phyloP scores from a whole-genome alignment of 2,113 vertebrate species.

The Thamnaconus septentrionalis region DNA sequence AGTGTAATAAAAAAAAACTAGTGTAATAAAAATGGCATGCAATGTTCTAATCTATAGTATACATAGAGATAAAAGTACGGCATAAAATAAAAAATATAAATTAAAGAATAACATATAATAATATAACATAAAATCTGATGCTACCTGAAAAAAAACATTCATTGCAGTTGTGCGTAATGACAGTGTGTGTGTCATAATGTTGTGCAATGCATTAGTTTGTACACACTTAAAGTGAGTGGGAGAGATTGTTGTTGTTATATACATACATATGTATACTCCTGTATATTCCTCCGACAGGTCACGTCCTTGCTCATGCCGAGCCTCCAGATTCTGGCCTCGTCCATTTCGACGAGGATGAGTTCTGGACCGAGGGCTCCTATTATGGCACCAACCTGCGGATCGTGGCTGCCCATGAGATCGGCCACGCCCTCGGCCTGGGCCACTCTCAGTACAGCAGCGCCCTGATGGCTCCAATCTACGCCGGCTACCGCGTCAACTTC shows the following conservation, averaged over 20 bases:
- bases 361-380: conserved; percentile 82
- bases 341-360: conserved; percentile 88
- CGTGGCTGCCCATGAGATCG: conserved; percentile 89
- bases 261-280: background rate
- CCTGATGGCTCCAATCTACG: conserved; percentile 86
- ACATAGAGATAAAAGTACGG: too few relatives aligned
- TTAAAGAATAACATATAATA: too few relatives aligned
- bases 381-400: conserved; percentile 85
- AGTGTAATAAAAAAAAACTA: too few relatives aligned
- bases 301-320: conserved; percentile 86
- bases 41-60: too few relatives aligned
- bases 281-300: conserved; percentile 64
- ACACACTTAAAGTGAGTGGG: too few relatives aligned
- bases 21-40: too few relatives aligned
- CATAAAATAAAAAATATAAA: too few relatives aligned
- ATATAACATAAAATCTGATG: too few relatives aligned
- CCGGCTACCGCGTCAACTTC: conserved; percentile 80
- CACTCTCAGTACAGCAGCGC: conserved; percentile 81
- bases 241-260: background rate
- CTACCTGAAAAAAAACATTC: too few relatives aligned
- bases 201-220: too few relatives aligned
- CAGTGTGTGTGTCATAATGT: too few relatives aligned
- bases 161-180: too few relatives aligned
- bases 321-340: conserved; percentile 83
- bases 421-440: conserved; percentile 86